Evolutionary conservation across 2,113 vertebrate species (phyloP), one percentile per base, ranked within the genome.

Genomic region (Tretioscincus oriximinensis): DNA sequence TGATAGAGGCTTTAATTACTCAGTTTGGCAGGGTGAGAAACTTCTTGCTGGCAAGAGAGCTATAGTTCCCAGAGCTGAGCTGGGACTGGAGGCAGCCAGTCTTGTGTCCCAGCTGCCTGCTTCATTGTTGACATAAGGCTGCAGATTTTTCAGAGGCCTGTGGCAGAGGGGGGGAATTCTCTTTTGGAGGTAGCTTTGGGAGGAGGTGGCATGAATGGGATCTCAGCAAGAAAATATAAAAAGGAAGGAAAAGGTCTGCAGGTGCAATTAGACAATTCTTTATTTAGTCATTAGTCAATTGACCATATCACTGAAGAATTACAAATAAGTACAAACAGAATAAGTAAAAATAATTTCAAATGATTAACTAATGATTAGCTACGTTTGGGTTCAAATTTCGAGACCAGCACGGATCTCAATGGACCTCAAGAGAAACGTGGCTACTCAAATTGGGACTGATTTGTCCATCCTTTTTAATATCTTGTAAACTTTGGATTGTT

Each of bases 111-210:
- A 79, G 82, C 71, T 75, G 82, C 77, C 35, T 24, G 11, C 64
- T 73, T 41, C 22, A 14, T 31, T 66, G 24, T 63, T 75, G 77
- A 84, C 82, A 69, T 51, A 51, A 51, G 63, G 82, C n/a, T 41
- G 82, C 75, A 79, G 82, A 54, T 79, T 75, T 84, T 84, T 79
- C 82, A 75, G 74, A 84, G 6, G 76, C 78, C 81, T 74, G 51
- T 75, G 71, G 75, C 64, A 79, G 21, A 63, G 61, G 29, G 54
- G 69, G 77, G 41, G 61, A 79, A 75, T 35, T 49, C 41, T 74
- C 82, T 71, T 51, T 71, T 7, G 35, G 41, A n/a, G 49, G 41
- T 47, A 22, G 47, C 20, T 70, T 69, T 71, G 21, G 3, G 8
- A 41, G 60, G 11, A 26, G 58, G 35, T 41, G 35, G 35, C 35